phyloP scores from a whole-genome alignment of 2,797 vertebrate genomes.

The Silurus aristotelis region DNA sequence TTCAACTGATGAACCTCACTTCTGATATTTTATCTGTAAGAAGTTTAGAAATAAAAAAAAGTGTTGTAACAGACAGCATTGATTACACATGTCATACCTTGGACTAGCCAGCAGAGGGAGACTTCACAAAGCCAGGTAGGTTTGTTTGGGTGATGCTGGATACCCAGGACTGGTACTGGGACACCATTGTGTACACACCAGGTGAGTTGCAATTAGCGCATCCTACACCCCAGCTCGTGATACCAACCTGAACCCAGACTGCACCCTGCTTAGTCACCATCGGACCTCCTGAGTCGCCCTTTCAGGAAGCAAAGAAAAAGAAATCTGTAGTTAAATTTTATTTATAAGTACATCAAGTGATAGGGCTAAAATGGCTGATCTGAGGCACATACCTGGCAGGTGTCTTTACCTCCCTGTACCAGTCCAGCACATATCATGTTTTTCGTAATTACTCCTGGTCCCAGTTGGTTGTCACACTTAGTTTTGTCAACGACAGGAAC shows the following conservation, averaged over 20 bases:
- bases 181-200: constrained; percentile 67
- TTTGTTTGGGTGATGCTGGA: neutral
- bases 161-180: constrained; percentile 66
- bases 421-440: constrained; percentile 64
- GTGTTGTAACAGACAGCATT: too few species aligned
- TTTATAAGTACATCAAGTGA: neutral
- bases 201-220: constrained; percentile 65
- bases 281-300: constrained; percentile 56
- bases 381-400: constrained; percentile 55
- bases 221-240: constrained; percentile 71
- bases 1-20: too few species aligned
- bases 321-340: neutral
- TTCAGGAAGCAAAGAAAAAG: neutral
- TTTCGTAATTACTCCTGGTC: neutral
- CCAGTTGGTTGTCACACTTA: constrained; percentile 35
- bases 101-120: neutral
- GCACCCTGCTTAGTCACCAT: constrained; percentile 62
- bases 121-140: constrained; percentile 41
- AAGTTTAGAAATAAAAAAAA: neutral
- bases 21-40: too few species aligned
- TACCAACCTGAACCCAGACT: constrained; percentile 65
- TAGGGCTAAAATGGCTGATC: neutral
- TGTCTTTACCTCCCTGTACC: constrained; percentile 48
- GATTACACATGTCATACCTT: constrained; percentile 7
- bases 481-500: constrained; percentile 49